phyloP scores from a whole-genome alignment of 2,113 vertebrate genomes.

The Phylloscopus whistleri region DNA sequence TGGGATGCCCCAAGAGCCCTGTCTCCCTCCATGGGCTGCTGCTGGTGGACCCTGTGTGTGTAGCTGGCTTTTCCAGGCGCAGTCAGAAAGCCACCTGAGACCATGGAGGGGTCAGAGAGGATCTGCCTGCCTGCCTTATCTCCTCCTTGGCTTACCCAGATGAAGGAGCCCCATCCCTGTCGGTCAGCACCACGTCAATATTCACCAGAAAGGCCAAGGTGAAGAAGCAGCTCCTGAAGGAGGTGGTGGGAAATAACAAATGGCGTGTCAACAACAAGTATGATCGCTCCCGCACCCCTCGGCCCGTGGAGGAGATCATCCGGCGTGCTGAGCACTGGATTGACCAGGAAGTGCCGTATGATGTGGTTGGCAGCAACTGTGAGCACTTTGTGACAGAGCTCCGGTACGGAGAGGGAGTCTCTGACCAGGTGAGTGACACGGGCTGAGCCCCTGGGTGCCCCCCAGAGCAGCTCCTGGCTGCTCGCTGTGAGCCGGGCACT shows the following conservation, averaged over 20 bases:
- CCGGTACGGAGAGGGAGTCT: too few relatives aligned
- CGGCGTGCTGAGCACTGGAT: constrained; percentile 77
- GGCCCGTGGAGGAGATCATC: constrained; percentile 82
- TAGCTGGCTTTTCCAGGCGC: too few relatives aligned
- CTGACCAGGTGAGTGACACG: too few relatives aligned
- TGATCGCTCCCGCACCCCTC: constrained; percentile 76
- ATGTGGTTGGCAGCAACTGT: too few relatives aligned
- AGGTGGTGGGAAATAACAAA: constrained; percentile 80
- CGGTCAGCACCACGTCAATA: background rate
- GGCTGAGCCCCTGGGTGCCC: too few relatives aligned
- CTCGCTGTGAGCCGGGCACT: too few relatives aligned
- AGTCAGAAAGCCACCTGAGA: too few relatives aligned
- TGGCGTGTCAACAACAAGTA: constrained; percentile 93
- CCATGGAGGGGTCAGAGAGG: background rate
- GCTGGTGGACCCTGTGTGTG: too few relatives aligned
- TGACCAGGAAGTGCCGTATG: constrained; percentile 84
- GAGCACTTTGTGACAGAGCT: too few relatives aligned
- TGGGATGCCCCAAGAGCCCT: background rate
- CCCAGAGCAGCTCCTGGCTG: too few relatives aligned
- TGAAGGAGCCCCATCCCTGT: constrained; percentile 58
- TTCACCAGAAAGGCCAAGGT: constrained; percentile 84
- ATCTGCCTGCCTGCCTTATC: background rate
- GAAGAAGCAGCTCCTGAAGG: constrained; percentile 90
- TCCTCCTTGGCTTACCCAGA: constrained; percentile 58
- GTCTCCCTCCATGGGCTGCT: too few relatives aligned